Conservation (phyloP, 2,797 vertebrate genomes). For the Myripristis murdjan region DNA sequence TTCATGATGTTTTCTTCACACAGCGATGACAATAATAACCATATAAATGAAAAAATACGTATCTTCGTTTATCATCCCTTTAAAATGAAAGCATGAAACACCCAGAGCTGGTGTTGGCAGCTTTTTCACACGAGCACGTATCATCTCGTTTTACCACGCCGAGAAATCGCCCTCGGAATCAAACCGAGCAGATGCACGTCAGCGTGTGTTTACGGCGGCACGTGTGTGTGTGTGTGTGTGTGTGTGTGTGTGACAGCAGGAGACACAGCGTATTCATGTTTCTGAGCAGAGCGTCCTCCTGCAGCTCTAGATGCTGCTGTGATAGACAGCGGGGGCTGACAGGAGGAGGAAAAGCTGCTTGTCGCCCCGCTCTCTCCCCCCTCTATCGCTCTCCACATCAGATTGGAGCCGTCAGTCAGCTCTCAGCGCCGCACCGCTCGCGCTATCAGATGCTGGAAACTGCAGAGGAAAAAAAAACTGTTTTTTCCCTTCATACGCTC, state of each 20-base stretch:
- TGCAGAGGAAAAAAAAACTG: no score
- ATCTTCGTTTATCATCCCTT: no score
- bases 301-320: constrained; percentile 51
- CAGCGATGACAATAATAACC: no score
- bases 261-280: constrained; percentile 41
- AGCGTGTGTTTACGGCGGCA: constrained; percentile 14
- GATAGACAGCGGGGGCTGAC: constrained; percentile 63
- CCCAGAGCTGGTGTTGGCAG: not conserved
- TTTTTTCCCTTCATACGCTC: no score
- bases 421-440: no score
- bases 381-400: constrained; percentile 63
- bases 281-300: constrained; percentile 33
- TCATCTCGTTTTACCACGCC: not conserved
- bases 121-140: not conserved
- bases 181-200: not conserved
- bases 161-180: constrained; percentile 15
- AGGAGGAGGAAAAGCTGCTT: constrained; percentile 46
- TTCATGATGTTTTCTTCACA: no score
- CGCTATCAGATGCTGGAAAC: no score
- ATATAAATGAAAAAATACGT: no score
- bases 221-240: constrained; percentile 9
- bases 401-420: constrained; percentile 69
- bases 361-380: constrained; percentile 36
- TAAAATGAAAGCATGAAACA: no score
- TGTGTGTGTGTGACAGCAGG: not conserved